Evolutionary conservation across 2,113 vertebrate species (phyloP).

Genomic region (Dendrocopos noguchii): DNA sequence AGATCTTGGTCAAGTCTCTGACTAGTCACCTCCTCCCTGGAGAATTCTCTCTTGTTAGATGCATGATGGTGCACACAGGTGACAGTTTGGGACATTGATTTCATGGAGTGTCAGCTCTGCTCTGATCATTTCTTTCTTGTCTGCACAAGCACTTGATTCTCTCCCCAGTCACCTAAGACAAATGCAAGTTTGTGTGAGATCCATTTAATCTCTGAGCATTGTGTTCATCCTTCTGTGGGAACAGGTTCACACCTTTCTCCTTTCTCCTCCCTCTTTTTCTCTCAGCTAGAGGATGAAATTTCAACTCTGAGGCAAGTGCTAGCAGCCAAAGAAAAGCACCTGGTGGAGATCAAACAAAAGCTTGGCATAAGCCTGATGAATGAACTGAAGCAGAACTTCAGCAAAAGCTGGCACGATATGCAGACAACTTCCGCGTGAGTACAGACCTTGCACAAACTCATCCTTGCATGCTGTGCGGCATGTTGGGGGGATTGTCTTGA

Average conservation of each 20-base stretch:
- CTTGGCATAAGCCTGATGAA: slow-evolving; percentile 89
- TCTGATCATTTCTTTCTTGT: neutral
- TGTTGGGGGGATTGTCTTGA: neutral
- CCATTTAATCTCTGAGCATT: neutral
- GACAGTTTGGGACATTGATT: neutral
- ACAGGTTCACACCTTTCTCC: neutral
- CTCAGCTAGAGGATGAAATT: slow-evolving; percentile 95
- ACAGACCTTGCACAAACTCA: neutral
- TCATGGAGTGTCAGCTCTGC: neutral
- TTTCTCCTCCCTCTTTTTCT: neutral
- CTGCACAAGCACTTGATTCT: neutral
- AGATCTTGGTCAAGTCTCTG: neutral
- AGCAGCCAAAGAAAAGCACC: slow-evolving; percentile 92
- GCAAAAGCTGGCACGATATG: slow-evolving; percentile 92
- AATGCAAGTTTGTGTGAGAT: neutral
- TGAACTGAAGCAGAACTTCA: slow-evolving; percentile 92
- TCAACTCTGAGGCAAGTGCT: slow-evolving; percentile 91
- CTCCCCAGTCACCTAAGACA: neutral
- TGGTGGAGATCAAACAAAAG: slow-evolving; percentile 91
- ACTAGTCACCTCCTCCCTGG: neutral
- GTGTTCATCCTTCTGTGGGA: neutral
- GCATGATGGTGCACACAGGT: neutral
- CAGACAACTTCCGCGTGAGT: slow-evolving; percentile 94
- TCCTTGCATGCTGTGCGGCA: neutral
- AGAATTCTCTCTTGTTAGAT: neutral